Percentiles rank a stretch among this genome's conserved stretches.
phyloP scores from a whole-genome alignment of 2,797 vertebrate species.

The Takifugu rubripes region DNA sequence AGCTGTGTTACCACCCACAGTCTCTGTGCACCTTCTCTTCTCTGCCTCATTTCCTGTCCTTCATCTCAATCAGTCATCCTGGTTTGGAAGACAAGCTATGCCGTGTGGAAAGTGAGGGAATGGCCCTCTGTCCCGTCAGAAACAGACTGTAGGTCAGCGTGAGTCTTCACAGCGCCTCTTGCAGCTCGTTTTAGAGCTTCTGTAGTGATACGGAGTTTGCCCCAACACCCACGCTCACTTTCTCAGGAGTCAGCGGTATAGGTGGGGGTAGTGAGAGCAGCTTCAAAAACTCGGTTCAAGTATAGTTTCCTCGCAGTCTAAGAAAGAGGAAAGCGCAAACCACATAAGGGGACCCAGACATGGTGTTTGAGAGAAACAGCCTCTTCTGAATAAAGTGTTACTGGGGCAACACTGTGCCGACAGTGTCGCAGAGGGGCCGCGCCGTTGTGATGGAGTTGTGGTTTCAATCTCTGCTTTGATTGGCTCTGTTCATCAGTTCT shows the following conservation, averaged over 20 bases:
- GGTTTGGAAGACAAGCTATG: slow-evolving; percentile 22
- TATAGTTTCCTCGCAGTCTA: slow-evolving; percentile 38
- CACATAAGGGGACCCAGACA: no score
- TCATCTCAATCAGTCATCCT: slow-evolving; percentile 17
- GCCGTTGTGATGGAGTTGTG: no score
- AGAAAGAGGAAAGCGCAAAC: slow-evolving; percentile 17
- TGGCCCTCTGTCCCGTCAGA: no score
- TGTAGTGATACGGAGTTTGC: slow-evolving; percentile 1
- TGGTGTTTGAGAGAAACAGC: slow-evolving; percentile 7
- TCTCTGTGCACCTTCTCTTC: slow-evolving; percentile 22
- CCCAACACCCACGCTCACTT: slow-evolving; percentile 57
- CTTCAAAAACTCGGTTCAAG: slow-evolving; percentile 23
- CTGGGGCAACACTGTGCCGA: no score
- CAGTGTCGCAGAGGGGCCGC: no score
- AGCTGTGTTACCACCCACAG: slow-evolving; percentile 57
- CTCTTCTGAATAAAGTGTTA: slow-evolving; percentile 20
- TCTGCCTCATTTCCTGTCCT: slow-evolving; percentile 25
- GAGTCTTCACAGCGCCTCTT: no score
- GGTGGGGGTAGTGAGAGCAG: slow-evolving; percentile 6
- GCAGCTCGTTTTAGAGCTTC: neutral
- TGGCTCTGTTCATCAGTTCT: no score
- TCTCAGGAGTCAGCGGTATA: slow-evolving; percentile 42
- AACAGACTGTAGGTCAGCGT: no score
- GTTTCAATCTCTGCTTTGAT: no score
- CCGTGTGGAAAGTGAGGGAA: slow-evolving; percentile 10